Percentiles rank a stretch among this genome's conserved stretches.
phyloP scores from a whole-genome alignment of 1,140 invertebrate genomes.

The Nephotettix cincticeps region DNA sequence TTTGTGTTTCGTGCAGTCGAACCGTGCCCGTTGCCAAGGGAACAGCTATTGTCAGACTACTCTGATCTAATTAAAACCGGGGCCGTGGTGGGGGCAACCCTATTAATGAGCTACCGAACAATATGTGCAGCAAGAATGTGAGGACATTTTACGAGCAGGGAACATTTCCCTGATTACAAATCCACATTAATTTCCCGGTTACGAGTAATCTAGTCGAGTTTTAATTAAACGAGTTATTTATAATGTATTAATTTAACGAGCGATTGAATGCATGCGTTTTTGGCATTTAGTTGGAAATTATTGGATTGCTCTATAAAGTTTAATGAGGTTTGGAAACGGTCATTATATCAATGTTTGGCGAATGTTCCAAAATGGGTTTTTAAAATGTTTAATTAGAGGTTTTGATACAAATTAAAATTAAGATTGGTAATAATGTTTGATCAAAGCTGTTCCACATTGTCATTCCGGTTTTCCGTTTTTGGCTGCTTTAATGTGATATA shows the following conservation, averaged over 20 bases:
- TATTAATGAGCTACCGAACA: neutral
- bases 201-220: neutral
- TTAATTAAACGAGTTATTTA: neutral
- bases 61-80: constrained; percentile 20
- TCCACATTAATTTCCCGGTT: neutral
- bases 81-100: neutral
- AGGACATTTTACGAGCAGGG: neutral
- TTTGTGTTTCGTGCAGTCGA: no score
- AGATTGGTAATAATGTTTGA: no score
- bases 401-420: no score
- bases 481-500: no score
- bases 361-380: no score
- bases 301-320: neutral
- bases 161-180: neutral
- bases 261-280: neutral
- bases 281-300: neutral
- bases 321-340: no score
- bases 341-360: no score
- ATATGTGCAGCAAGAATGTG: constrained; percentile 12
- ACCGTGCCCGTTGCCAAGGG: constrained; percentile 9
- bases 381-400: no score
- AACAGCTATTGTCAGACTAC: constrained; percentile 16
- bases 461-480: no score
- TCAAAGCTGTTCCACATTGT: no score
- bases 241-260: neutral